Evolutionary conservation across 2,797 vertebrate species (phyloP), one percentile per base, ranked within the genome.

Genomic region (Telmatherina bonti): DNA sequence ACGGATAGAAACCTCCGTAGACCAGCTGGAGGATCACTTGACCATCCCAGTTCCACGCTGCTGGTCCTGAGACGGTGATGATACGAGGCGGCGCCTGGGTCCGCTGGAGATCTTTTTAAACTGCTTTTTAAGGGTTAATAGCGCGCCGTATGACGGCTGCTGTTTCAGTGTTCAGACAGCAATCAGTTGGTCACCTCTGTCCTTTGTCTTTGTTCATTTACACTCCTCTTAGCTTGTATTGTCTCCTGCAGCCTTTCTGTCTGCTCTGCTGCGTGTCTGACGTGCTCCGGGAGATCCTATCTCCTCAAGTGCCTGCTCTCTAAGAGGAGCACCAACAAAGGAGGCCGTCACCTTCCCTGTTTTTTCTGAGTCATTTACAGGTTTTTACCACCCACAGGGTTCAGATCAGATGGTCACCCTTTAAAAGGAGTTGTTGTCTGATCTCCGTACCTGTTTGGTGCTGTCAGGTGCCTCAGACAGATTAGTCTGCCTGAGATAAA

Each of bases 261-360:
- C 87, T 86, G 81, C 72, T 81, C 85, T 89, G 82, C 88, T 92
- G 85, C 93, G 90, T 95, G 94, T 93, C 92, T 95, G 72, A 90
- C 92, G 93, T 96, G 92, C 93, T 93, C 93, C 74, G 82, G 58
- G 85, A 95, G 93, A 96, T 96, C 79, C 89, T 94, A 96, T 95
- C 92, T 89, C 12, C 62, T 70, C 70, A 82, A 82, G 87, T 67
- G 78, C 79, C 81, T 87, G 72, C 76, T 73, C 62, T 30, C 60
- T 52, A 72, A 57, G n/a, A 79, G 36, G 30, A 45, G 26, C 20
- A 51, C 29, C 24, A 74, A 80, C 77, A 83, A 81, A 80, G 38
- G 58, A 49, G 0, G 24, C 73, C 35, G 29, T 73, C 72, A 22
- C 10, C 29, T 57, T 33, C 61, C 76, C 58, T 74, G 43, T 82